Evolutionary conservation across 2,888 invertebrate species (phyloP).

Genomic region (Drosophila tripunctata): DNA sequence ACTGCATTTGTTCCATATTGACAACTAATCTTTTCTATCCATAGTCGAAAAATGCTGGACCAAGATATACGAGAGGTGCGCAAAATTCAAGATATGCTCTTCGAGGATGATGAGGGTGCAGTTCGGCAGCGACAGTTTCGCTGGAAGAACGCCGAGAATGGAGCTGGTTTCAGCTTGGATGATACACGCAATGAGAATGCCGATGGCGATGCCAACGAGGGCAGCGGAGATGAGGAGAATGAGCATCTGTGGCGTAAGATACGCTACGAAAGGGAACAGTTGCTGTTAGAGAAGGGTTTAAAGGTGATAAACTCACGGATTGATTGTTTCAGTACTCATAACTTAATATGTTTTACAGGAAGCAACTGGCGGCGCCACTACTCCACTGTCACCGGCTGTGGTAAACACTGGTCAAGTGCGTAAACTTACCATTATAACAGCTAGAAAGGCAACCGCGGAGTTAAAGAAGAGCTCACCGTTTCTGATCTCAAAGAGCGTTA

Average conservation of each 20-base stretch:
- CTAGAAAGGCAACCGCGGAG: slow-evolving; percentile 80
- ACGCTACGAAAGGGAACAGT: slow-evolving; percentile 91
- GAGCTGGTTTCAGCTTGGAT: slow-evolving; percentile 73
- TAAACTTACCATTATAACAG: slow-evolving; percentile 68
- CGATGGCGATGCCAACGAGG: slow-evolving; percentile 84
- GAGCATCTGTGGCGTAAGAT: slow-evolving; percentile 92
- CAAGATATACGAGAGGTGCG: slow-evolving; percentile 94
- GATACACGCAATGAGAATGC: slow-evolving; percentile 75
- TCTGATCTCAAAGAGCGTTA: slow-evolving; percentile 81
- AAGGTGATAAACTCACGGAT: slow-evolving; percentile 69
- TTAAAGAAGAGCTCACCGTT: slow-evolving; percentile 77
- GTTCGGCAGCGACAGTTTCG: slow-evolving; percentile 92
- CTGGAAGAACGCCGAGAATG: slow-evolving; percentile 91
- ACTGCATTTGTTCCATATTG: neutral
- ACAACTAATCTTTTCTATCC: neutral
- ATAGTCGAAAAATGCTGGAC: slow-evolving; percentile 91
- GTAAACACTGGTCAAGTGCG: slow-evolving; percentile 39
- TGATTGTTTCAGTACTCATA: neutral
- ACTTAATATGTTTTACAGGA: slow-evolving; percentile 21
- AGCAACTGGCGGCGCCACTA: slow-evolving; percentile 20
- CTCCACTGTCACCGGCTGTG: slow-evolving; percentile 47
- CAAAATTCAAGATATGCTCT: slow-evolving; percentile 92
- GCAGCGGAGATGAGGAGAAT: slow-evolving; percentile 88
- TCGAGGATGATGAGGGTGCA: slow-evolving; percentile 94
- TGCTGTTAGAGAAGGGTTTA: slow-evolving; percentile 86